Evolutionary conservation across 2,888 invertebrate species (phyloP).

Genomic region (Eremobia ochroleuca): DNA sequence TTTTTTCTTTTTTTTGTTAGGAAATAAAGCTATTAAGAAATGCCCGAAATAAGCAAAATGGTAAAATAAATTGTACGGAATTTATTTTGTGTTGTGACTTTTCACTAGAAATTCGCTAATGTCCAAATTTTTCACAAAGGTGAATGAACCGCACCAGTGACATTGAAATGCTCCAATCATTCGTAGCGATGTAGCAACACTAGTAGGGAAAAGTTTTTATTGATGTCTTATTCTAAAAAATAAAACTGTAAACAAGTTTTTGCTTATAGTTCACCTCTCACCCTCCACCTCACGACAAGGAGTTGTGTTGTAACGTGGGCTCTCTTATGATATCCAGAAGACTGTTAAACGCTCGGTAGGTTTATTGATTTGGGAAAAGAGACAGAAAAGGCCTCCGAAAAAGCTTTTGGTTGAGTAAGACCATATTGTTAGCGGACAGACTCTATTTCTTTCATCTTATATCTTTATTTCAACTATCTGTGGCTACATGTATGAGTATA

Average conservation of each 20-base stretch:
- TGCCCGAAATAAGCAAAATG: conserved; percentile 24
- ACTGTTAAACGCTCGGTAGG: background rate
- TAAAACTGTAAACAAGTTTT: conserved; percentile 6
- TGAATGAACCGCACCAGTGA: conserved; percentile 50
- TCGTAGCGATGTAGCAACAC: conserved; percentile 51
- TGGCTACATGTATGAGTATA: too few relatives aligned
- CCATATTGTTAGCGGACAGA: background rate
- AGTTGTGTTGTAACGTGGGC: background rate
- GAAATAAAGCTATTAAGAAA: conserved; percentile 25
- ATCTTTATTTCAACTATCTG: background rate
- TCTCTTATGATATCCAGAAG: background rate
- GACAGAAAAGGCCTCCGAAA: background rate
- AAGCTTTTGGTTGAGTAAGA: background rate
- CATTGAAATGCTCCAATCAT: conserved; percentile 55
- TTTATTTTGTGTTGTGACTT: conserved; percentile 1
- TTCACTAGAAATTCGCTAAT: conserved; percentile 27
- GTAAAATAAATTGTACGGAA: conserved; percentile 9
- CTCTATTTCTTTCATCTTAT: background rate
- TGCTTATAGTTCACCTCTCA: background rate
- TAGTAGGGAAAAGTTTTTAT: conserved; percentile 30
- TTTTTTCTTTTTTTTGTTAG: conserved; percentile 10
- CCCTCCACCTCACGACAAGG: background rate
- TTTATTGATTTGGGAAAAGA: background rate
- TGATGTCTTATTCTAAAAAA: conserved; percentile 3
- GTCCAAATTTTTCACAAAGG: conserved; percentile 40